phyloP scores from a whole-genome alignment of 2,888 invertebrate species.

The Apotomis betuletana region DNA sequence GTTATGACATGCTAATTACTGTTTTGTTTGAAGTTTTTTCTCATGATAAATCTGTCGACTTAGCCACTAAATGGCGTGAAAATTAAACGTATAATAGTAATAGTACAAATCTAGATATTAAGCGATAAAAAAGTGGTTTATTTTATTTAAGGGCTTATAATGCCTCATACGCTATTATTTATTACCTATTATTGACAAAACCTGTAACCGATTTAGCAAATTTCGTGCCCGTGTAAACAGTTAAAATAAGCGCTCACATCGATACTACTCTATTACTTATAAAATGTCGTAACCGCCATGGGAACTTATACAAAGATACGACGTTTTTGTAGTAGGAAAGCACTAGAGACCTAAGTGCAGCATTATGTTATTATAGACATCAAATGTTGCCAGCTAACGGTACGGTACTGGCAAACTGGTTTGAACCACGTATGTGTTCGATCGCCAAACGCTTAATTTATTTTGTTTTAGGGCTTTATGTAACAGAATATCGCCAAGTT shows the following conservation, averaged over 20 bases:
- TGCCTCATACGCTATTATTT: background rate
- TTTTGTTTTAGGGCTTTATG: constrained; percentile 17
- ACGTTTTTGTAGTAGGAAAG: background rate
- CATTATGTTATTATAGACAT: constrained; percentile 80
- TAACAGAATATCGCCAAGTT: background rate
- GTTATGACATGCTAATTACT: constrained; percentile 68
- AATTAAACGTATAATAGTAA: no score
- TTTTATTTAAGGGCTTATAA: no score
- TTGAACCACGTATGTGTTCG: constrained; percentile 47
- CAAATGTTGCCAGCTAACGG: constrained; percentile 80
- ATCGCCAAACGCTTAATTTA: constrained; percentile 31
- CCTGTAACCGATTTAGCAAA: constrained; percentile 24
- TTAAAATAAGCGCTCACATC: constrained; percentile 51
- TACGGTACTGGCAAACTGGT: constrained; percentile 77
- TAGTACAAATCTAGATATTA: no score
- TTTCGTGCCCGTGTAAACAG: constrained; percentile 48
- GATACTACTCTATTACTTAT: constrained; percentile 39
- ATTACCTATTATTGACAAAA: constrained; percentile 25
- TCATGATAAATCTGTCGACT: background rate
- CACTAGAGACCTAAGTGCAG: constrained; percentile 58
- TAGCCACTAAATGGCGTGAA: background rate
- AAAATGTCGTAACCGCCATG: constrained; percentile 8
- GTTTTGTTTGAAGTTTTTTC: constrained; percentile 14
- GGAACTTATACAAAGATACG: background rate
- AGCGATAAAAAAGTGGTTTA: no score